Conservation (phyloP, 2,888 invertebrate species). For the Drosophila buzzatii region DNA sequence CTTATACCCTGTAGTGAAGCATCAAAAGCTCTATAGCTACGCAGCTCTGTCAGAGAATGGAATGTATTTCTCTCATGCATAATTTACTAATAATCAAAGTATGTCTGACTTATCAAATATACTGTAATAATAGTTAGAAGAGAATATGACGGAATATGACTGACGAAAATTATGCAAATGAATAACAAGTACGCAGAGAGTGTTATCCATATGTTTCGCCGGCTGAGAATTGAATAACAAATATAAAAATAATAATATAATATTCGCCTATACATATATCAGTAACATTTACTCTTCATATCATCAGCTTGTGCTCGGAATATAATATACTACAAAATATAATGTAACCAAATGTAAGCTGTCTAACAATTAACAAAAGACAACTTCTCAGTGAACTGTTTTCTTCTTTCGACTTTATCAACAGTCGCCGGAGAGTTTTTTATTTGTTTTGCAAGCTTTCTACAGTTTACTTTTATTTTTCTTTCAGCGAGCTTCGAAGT, state of each 20-base stretch:
- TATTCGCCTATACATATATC: no score
- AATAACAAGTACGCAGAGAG: not conserved
- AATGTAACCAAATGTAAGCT: no score
- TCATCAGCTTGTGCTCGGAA: not conserved
- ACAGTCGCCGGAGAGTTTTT: not conserved
- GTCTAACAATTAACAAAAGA: no score
- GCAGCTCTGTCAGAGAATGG: not conserved
- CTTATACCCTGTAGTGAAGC: not conserved
- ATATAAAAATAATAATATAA: no score
- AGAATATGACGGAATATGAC: not conserved
- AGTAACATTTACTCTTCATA: no score
- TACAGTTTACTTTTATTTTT: slow-evolving; percentile 1
- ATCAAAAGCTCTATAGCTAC: not conserved
- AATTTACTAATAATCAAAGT: no score
- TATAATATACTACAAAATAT: no score
- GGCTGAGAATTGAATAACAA: no score
- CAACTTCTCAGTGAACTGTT: not conserved
- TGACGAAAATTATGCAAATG: not conserved
- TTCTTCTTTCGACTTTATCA: not conserved
- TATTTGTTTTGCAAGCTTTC: not conserved
- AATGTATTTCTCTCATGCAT: no score
- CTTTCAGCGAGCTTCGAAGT: not conserved
- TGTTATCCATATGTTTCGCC: not conserved
- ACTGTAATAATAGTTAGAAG: not conserved
- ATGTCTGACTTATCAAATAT: not conserved